A percentile compares a stretch with the other conserved stretches of the same genome.
These are phyloP conservation scores for Falcunculus frontatus DNA, from an alignment of 2,113 vertebrate genomes.

Conservation along the genomic window DNA sequence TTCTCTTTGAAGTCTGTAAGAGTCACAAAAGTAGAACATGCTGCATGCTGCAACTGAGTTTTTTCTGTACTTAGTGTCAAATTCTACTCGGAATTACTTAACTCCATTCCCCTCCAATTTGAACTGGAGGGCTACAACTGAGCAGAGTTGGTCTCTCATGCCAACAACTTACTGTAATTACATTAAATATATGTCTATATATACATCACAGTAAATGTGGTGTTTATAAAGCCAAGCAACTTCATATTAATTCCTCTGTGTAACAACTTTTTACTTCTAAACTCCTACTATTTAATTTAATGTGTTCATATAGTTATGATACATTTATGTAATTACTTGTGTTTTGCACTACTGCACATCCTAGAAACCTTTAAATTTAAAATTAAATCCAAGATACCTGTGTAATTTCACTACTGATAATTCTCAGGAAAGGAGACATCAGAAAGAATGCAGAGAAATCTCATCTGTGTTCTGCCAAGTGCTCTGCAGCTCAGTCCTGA, in stretches of 20 bases:
- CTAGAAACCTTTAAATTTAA: background rate
- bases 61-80: background rate
- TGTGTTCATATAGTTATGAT: background rate
- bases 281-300: background rate
- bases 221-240: background rate
- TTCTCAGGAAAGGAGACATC: background rate
- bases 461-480: background rate
- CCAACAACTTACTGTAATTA: background rate
- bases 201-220: background rate
- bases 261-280: background rate
- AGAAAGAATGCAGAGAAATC: background rate
- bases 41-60: background rate
- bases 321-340: background rate
- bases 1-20: background rate
- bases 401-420: background rate
- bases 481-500: background rate
- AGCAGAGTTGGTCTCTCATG: background rate
- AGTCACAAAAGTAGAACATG: background rate
- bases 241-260: background rate
- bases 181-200: background rate
- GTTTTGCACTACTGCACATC: background rate
- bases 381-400: background rate
- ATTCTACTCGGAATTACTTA: background rate
- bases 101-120: background rate
- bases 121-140: background rate